Base-by-base conservation (phyloP, 2,888 invertebrate genomes). In the Sarcophaga variegata region DNA sequence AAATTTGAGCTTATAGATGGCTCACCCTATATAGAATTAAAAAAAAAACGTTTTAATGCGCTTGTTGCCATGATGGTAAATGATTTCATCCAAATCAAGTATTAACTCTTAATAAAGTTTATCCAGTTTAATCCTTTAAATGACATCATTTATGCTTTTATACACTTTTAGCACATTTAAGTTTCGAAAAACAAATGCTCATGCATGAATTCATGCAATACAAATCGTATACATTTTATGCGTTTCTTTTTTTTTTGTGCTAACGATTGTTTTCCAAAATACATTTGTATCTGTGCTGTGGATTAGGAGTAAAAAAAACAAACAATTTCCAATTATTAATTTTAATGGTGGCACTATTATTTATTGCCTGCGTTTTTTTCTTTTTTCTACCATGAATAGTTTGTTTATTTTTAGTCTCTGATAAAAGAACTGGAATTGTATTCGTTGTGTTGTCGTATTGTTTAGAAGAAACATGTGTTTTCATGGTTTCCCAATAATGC, bases 381-480 rank as follows among this genome's bases (percentile, higher is more conserved):
- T 62, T 62, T 20, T 49, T 47, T 47, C 10, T 22, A 62, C 49
- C 60, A 54, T 81, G 71, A 49, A 85, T 71, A 77, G 25, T 88
- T 88, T 79, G 67, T 66, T 79, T 87, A 87, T 87, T 87, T 84
- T 82, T 87, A 87, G 79, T 54, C 27, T 54, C 20, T 59, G 62
- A 71, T 84, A 85, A 70, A 78, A 72, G 63, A 85, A 83, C 78
- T 37, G 37, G 37, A 37, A 37, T 10, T 37, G 37, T 37, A 2
- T 37, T 37, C 37, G 8, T 54, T 54, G 54, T 54, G 5, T 54
- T 17, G 17, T 54, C 10, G 54, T 54, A 14, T 54, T 54, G 54
- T 12, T 14, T 54, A 75, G 45, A 84, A 87, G 74, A 85, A 88
- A 89, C 89, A 89, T 89, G 86, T 89, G 88, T 89, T 85, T 81